A percentile compares a stretch with the other conserved stretches of the same genome.
phyloP scores from a whole-genome alignment of 2,113 vertebrate genomes.

The Hepsetus odoe region DNA sequence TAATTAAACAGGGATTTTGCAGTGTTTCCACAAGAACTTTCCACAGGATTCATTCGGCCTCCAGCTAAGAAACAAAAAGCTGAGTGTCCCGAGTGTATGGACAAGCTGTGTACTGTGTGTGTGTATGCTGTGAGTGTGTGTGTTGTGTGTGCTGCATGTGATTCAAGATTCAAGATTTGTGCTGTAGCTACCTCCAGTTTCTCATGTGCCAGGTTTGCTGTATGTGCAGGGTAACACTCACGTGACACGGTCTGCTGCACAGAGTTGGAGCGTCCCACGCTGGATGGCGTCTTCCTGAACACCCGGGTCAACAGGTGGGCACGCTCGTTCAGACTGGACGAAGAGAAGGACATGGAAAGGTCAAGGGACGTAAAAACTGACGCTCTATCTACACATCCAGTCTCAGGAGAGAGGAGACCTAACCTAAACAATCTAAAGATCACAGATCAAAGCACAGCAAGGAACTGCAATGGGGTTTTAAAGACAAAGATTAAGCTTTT shows the following conservation, averaged over 20 bases:
- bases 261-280: conserved; percentile 88
- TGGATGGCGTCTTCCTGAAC: conserved; percentile 93
- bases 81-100: background rate
- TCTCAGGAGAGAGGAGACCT: conserved; percentile 19
- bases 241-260: conserved; percentile 93
- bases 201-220: background rate
- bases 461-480: conserved; percentile 15
- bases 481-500: conserved; percentile 1
- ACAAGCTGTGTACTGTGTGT: background rate
- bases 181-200: too few relatives aligned
- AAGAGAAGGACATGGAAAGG: conserved; percentile 37
- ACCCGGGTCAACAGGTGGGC: conserved; percentile 96
- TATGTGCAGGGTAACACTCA: conserved; percentile 74
- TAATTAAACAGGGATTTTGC: too few relatives aligned
- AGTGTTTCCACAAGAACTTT: too few relatives aligned
- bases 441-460: conserved; percentile 26
- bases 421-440: conserved; percentile 10
- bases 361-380: conserved; percentile 46
- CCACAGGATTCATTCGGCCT: too few relatives aligned
- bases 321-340: conserved; percentile 91
- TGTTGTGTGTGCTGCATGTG: background rate
- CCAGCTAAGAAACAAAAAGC: too few relatives aligned
- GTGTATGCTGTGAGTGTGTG: too few relatives aligned
- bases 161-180: too few relatives aligned
- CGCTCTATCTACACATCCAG: conserved; percentile 6